A percentile compares a stretch with the other conserved stretches of the same genome.
Conservation (phyloP, 2,888 invertebrate genomes). For the Halocaridina rubra region DNA sequence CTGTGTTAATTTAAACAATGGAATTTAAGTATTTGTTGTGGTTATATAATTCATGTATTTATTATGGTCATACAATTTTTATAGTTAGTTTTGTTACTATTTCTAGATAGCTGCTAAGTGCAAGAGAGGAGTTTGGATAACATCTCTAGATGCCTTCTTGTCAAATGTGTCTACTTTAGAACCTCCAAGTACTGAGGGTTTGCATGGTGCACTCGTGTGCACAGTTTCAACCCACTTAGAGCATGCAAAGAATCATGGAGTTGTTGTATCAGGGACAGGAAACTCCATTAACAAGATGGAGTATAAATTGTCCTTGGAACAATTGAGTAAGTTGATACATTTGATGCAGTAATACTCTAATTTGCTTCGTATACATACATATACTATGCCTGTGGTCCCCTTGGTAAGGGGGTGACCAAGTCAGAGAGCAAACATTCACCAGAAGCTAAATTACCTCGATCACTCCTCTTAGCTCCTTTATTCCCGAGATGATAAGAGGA, state of each 20-base stretch:
- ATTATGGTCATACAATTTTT: no score
- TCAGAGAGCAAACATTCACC: no score
- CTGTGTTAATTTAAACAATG: no score
- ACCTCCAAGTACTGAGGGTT: background rate
- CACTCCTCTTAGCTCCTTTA: background rate
- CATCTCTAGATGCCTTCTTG: constrained; percentile 53
- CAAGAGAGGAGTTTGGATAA: constrained; percentile 55
- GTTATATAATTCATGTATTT: no score
- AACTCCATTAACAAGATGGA: constrained; percentile 13
- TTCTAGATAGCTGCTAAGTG: constrained; percentile 40
- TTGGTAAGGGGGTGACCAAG: background rate
- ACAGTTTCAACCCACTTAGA: constrained; percentile 67
- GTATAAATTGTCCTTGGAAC: constrained; percentile 29
- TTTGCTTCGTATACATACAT: background rate
- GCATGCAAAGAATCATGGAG: constrained; percentile 69
- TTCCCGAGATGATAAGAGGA: no score
- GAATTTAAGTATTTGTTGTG: no score
- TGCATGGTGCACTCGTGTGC: constrained; percentile 67
- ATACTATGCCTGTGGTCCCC: background rate
- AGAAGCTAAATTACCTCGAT: background rate
- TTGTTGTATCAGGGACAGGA: constrained; percentile 67
- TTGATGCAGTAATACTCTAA: background rate
- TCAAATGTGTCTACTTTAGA: background rate
- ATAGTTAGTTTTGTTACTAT: no score
- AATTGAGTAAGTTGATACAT: constrained; percentile 25